Percentiles rank a stretch among this genome's conserved stretches.
These are phyloP conservation scores for Erebia aethiops DNA, from an alignment of 2,888 invertebrate species.

Conservation along the genomic window DNA sequence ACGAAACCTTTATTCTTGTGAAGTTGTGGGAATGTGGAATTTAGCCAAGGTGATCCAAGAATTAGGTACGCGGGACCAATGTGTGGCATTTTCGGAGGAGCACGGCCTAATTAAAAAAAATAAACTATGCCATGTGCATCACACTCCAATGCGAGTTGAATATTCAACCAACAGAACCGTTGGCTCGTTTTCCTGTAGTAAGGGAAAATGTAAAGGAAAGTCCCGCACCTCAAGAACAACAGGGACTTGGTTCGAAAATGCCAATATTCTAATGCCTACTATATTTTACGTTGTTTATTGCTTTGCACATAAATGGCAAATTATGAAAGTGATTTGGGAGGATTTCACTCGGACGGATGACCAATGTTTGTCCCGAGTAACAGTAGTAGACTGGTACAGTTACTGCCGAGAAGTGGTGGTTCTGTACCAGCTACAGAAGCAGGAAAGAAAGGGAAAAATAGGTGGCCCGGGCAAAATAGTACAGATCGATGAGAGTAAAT, in stretches of 20 bases:
- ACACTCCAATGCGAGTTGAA: background rate
- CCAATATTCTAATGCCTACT: slow-evolving; percentile 7
- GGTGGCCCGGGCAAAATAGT: background rate
- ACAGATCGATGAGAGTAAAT: too few relatives aligned
- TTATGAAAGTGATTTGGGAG: slow-evolving; percentile 2
- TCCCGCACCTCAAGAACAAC: background rate
- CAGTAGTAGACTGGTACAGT: slow-evolving; percentile 2
- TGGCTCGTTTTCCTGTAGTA: slow-evolving; percentile 1
- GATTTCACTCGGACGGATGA: background rate
- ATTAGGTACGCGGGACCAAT: background rate
- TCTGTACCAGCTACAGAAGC: slow-evolving; percentile 3
- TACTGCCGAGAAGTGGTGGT: slow-evolving; percentile 5
- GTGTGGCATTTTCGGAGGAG: background rate
- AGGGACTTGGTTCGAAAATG: slow-evolving; percentile 3
- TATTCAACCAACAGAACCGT: slow-evolving; percentile 5
- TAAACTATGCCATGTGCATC: background rate
- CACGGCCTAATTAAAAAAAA: too few relatives aligned
- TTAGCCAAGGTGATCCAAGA: background rate
- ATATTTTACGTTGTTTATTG: background rate
- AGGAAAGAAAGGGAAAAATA: slow-evolving; percentile 5
- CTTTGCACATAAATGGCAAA: slow-evolving; percentile 4
- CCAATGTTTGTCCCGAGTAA: background rate
- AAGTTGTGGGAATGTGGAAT: background rate
- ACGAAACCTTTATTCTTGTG: background rate
- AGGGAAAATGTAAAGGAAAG: slow-evolving; percentile 4